Evolutionary conservation across 2,888 invertebrate genomes (phyloP).

Genomic region (Drosophila diplacantha): DNA sequence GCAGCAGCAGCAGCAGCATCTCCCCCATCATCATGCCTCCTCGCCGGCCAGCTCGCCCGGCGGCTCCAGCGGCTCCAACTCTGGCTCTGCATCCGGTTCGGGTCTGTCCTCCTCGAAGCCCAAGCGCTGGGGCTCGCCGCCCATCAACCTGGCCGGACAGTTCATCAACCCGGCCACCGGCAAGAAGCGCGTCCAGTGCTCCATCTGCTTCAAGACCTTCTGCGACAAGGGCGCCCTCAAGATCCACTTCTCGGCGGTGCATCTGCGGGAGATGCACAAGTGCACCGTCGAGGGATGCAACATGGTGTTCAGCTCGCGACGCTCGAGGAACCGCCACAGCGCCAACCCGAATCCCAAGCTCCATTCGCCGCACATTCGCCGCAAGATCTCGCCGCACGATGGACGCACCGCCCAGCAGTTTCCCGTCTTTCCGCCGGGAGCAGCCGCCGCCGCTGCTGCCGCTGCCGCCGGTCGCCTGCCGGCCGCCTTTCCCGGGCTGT

Average conservation of each 20-base stretch:
- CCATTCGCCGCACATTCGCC: slow-evolving; percentile 94
- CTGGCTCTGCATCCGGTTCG: slow-evolving; percentile 11
- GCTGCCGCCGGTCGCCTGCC: slow-evolving; percentile 75
- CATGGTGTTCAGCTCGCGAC: slow-evolving; percentile 98
- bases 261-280: slow-evolving; percentile 99
- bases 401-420: slow-evolving; percentile 88
- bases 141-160: slow-evolving; percentile 90
- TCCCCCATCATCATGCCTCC: slow-evolving; percentile 33
- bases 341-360: slow-evolving; percentile 99
- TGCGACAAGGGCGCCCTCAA: slow-evolving; percentile 99
- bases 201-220: slow-evolving; percentile 98
- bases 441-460: slow-evolving; percentile 76
- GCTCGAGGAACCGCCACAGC: slow-evolving; percentile 96
- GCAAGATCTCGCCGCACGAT: slow-evolving; percentile 96
- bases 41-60: slow-evolving; percentile 72
- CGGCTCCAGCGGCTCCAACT: slow-evolving; percentile 30
- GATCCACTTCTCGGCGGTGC: slow-evolving; percentile 99
- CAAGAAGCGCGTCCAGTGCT: slow-evolving; percentile 98
- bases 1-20: slow-evolving; percentile 3
- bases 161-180: slow-evolving; percentile 95
- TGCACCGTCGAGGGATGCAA: slow-evolving; percentile 99
- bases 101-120: slow-evolving; percentile 64
- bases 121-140: slow-evolving; percentile 87
- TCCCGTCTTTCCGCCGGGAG: slow-evolving; percentile 82
- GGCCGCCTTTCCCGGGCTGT: slow-evolving; percentile 78